Evolutionary conservation across 2,797 vertebrate species (phyloP), one percentile per base, ranked within the genome.

Genomic region (Hybognathus amarus): DNA sequence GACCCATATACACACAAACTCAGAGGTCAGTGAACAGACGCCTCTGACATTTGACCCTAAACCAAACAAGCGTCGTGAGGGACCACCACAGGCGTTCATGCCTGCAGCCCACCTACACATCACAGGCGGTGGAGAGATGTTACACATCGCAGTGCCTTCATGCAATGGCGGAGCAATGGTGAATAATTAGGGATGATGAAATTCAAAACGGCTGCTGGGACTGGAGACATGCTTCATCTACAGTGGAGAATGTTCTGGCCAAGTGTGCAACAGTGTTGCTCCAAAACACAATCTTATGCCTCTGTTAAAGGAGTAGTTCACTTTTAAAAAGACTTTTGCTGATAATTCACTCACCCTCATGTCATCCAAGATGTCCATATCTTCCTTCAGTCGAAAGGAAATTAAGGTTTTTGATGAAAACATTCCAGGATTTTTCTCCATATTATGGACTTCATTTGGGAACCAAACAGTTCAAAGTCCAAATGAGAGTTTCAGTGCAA

Each of bases 221-320:
- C 63, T 88, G 67, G 71, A 45, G 89, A 92, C 91, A 92, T 81
- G 89, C 90, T 88, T 92, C 92, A 89, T 89, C 83, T 88, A 86
- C 77, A 74, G 8, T 83, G 77, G 83, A 90, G 87, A 92, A 92
- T 93, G 90, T 90, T 82, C 89, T 89, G 87, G 67, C 50, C 8
- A 80, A 40, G 42, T 71, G 33, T 20, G 52, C 76, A 81, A 77
- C 47, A 71, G 54, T 42, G 24, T 82, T 54, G 83, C 33, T 83
- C 24, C 87, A 80, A 80, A 40, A 87, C 76, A 87, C 68, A 86
- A 50, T 22, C 54, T 27, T 33, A 69, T 40, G 59, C 24, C 63
- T 54, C 24, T 71, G 24, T 52, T 56, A 64, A 71, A 40, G 10
- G 17, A 66, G 11, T 15, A 42, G 20, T 13, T 54, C 5, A 38